phyloP scores from a whole-genome alignment of 2,113 vertebrate species.

The Aplodontia rufa region DNA sequence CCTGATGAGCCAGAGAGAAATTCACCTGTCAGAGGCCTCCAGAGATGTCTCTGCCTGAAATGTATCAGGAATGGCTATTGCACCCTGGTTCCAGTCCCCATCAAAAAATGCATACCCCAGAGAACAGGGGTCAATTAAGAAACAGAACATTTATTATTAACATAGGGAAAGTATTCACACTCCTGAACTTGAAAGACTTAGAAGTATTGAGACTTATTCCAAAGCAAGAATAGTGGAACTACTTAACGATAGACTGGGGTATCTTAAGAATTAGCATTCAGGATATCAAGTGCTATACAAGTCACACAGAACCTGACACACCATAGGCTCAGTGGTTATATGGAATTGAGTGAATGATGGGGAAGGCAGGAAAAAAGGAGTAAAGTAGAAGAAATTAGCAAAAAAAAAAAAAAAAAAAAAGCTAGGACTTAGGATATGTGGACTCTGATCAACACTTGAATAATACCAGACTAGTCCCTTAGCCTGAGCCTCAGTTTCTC shows the following conservation, averaged over 20 bases:
- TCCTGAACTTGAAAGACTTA: not conserved
- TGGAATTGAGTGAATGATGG: not conserved
- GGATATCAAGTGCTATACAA: not conserved
- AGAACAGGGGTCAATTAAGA: not conserved
- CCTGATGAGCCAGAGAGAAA: not conserved
- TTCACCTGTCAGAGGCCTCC: not conserved
- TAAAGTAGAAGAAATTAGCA: not conserved
- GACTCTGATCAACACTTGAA: not conserved
- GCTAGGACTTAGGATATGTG: not conserved
- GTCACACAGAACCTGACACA: not conserved
- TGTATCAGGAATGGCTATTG: not conserved
- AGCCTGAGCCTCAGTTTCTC: conserved; percentile 12
- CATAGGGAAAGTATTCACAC: not conserved
- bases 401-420: not conserved
- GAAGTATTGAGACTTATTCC: not conserved
- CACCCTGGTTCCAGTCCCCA: not conserved
- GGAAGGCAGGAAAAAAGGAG: not conserved
- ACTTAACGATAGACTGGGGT: not conserved
- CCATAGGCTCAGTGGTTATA: not conserved
- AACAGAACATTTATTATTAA: not conserved
- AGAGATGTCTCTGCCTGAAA: not conserved
- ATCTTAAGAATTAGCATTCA: conserved; percentile 32
- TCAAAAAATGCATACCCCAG: not conserved
- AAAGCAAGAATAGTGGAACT: not conserved
- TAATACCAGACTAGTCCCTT: not conserved